Evolutionary conservation across 2,888 invertebrate species (phyloP), one percentile per base, ranked within the genome.

Genomic region (Elegia similella): DNA sequence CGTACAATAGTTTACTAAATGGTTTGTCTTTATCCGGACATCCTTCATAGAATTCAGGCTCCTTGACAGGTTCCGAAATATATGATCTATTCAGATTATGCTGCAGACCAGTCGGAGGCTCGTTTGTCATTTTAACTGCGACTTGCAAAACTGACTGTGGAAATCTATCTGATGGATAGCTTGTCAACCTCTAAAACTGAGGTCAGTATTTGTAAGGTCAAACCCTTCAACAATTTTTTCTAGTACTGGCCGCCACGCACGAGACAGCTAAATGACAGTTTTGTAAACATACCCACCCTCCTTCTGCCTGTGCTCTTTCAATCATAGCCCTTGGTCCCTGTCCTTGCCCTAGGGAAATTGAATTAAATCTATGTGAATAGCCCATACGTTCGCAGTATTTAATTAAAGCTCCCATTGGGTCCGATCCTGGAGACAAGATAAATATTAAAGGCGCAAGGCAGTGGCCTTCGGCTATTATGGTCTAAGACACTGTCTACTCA

Each of bases 51-150:
- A 98, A 98, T 55, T 94, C 94, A 0, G 93, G 88, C 84, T 97
- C 96, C 75, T 95, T 96, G 61, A 98, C 93, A 0, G 98, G 98
- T 75, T 98, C 97, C 6, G 96, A 96, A 65, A 94, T 93, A 76
- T 96, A 98, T 0, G 97, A 97, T 69, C 97, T 94, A 55, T 95
- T 91, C 46, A 98, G 92, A 86, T 98, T 98, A 81, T 97, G 95
- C 70, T 96, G 94, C 15, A 98, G 91, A 0, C 97, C 98, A 6
- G 96, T 96, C 0, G 98, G 98, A 0, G 97, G 96, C 83, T 98
- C 98, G 75, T 98, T 98, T 0, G 98, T 98, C 95, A 98, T 98
- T 92, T 98, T 98, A 0, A 98, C 96, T 8, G 97, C 96, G 73
- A 95, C 95, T 88, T 98, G 97, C 50, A 98, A 87, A 42, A 98